Conservation (phyloP, 2,888 invertebrate genomes). For the Eilema depressum region DNA sequence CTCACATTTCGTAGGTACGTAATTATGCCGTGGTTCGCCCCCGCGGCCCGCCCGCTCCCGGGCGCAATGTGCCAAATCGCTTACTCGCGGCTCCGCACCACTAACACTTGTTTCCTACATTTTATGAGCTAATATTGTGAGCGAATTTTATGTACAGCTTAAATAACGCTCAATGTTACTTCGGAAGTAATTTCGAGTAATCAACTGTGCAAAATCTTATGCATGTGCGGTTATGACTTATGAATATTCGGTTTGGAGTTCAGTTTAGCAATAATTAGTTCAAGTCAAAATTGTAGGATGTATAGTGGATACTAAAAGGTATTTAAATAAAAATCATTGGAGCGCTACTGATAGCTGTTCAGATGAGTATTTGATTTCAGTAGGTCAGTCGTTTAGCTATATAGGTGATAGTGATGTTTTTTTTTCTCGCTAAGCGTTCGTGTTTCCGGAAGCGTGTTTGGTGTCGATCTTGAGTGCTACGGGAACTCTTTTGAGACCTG, state of each 20-base stretch:
- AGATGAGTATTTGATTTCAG: background rate
- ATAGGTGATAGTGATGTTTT: background rate
- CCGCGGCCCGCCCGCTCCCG: slow-evolving; percentile 70
- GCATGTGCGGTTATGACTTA: slow-evolving; percentile 2
- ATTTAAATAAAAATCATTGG: background rate
- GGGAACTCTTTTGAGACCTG: no score
- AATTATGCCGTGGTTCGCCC: slow-evolving; percentile 79
- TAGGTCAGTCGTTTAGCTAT: background rate
- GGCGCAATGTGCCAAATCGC: slow-evolving; percentile 85
- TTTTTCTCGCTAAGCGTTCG: background rate
- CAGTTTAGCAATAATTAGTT: background rate
- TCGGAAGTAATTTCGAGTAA: slow-evolving; percentile 4
- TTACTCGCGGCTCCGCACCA: slow-evolving; percentile 75
- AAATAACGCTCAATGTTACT: slow-evolving; percentile 8
- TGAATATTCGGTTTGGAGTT: slow-evolving; percentile 1
- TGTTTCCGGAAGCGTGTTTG: no score
- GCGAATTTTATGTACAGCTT: slow-evolving; percentile 3
- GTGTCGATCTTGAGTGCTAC: no score
- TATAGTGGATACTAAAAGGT: background rate
- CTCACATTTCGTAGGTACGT: slow-evolving; percentile 82
- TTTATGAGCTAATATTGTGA: slow-evolving; percentile 38
- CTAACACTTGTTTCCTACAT: slow-evolving; percentile 63
- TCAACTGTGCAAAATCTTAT: background rate
- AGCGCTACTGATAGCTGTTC: background rate
- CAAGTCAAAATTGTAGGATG: background rate